Evolutionary conservation across 1,140 invertebrate species (phyloP).

Genomic region (Zaprionus taronus): DNA sequence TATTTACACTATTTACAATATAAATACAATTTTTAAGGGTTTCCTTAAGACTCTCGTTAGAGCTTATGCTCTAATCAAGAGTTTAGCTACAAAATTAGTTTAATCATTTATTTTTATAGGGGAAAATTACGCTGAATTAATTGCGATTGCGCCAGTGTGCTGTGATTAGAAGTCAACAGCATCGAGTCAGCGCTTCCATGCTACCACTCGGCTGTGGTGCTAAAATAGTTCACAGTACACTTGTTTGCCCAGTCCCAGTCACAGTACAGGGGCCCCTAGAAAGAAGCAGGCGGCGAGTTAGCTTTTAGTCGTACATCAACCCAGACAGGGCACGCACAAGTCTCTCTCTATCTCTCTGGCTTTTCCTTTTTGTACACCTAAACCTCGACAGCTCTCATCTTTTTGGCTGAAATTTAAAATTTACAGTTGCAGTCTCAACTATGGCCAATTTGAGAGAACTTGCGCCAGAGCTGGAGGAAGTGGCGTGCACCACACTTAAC

Average conservation of each 20-base stretch:
- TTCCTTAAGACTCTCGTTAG: neutral
- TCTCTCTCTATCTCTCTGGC: slow-evolving; percentile 2
- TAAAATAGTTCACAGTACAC: slow-evolving; percentile 11
- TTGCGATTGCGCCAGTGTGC: slow-evolving; percentile 11
- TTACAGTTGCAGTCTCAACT: slow-evolving; percentile 41
- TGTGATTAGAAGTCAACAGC: slow-evolving; percentile 1
- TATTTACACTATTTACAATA: too few species aligned
- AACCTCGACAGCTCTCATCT: slow-evolving; percentile 19
- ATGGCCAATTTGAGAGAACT: slow-evolving; percentile 85
- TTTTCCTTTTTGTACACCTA: neutral
- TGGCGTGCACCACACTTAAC: slow-evolving; percentile 86
- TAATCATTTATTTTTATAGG: neutral
- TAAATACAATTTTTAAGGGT: neutral
- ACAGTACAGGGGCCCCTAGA: slow-evolving; percentile 3
- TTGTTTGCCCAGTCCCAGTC: slow-evolving; percentile 19
- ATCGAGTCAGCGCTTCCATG: slow-evolving; percentile 2
- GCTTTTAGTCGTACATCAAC: slow-evolving; percentile 59
- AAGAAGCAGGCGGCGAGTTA: slow-evolving; percentile 50
- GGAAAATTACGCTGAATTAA: neutral
- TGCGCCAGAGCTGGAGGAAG: slow-evolving; percentile 84
- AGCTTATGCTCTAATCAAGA: neutral
- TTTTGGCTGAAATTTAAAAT: slow-evolving; percentile 21
- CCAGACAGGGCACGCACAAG: slow-evolving; percentile 43
- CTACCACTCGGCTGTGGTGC: neutral
- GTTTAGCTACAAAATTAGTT: neutral